Evolutionary conservation across 2,113 vertebrate species (phyloP), one percentile per base, ranked within the genome.

Genomic region (Mungos mungo): DNA sequence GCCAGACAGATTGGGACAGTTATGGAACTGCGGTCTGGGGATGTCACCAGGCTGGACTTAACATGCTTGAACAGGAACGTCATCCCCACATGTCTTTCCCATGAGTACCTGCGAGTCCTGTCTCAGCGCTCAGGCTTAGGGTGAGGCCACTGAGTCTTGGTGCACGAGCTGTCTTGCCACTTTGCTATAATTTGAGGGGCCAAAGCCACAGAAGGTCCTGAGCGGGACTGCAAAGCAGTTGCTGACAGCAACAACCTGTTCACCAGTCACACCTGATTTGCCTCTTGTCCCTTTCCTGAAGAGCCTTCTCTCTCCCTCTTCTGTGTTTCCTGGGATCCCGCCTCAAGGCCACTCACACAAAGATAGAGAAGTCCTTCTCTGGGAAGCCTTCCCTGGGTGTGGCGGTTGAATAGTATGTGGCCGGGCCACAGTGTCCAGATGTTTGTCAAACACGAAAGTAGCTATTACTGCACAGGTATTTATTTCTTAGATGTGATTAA

Each of bases 171-270:
- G 19, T 63, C 25, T 76, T 23, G 2, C 11, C 11, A 54, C 13
- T 60, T 38, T 19, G n/a, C 65, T 38, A 1, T 35, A 33, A 35
- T 66, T 47, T 54, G 85, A 2, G 41, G 27, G 25, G 54, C 8
- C 50, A 11, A 2, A 33, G 60, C 83, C 52, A 66, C 57, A 54
- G 31, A 79, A 21, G 5, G n/a, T 35, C 50, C 19, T 38, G 5
- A 27, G 54, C 13, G 27, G 38, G 54, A 45, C 3, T 6, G 60
- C 0, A 4, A 7, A n/a, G 15, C 18, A 10, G 31, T 9, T 33
- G 63, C 15, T 9, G 31, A 18, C 0, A 1, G 18, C 1, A 12
- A 45, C 12, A 3, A 2, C 33, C 45, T 38, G 7, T 27, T 35
- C 21, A 1, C 0, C 9, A 33, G 5, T 25, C 21, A 29, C 2